Evolutionary conservation across 2,113 vertebrate species (phyloP), one percentile per base, ranked within the genome.

Genomic region (Mirza zaza): DNA sequence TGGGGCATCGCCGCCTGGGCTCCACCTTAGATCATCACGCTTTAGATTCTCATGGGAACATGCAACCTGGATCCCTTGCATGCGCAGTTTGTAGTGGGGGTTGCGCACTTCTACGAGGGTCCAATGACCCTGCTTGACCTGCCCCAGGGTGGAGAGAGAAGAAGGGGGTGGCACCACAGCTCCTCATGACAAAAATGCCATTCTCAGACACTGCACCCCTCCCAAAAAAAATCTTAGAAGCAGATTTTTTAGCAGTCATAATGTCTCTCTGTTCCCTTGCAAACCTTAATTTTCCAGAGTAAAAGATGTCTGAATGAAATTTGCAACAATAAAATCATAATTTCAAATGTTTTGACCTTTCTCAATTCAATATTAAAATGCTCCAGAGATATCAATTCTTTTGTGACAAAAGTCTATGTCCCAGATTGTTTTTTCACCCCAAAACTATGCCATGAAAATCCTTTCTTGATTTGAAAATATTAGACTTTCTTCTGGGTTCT

Each of bases 251-350:
- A 59, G 10, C 55, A 36, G 10, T 83, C 17, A 68, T 14, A 87
- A 67, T 90, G 7, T 42, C 39, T 83, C 55, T 27, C 29, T 14
- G 8, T 5, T 65, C 18, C 34, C 13, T 75, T 21, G 13, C 8
- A 80, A 82, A 14, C 39, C 15, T 23, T 90, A 48, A 45, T 32
- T 94, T 94, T 91, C 42, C 25, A 94, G 84, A n/a, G 27, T 8
- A 90, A 95, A 95, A 70, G 21, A 55, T 15, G 12, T 42, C 39
- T 63, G 57, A 92, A 90, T 95, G 57, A 92, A 95, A 90, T 80
- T 55, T 77, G 2, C 25, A 55, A 76, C 21, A 45, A 89, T 55
- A 23, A 89, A 89, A 87, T 57, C 45, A 73, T 89, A 52, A 91
- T 89, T 77, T 71, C 65, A 89, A 71, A 65, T 57, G 52, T 95